phyloP scores from a whole-genome alignment of 2,113 vertebrate genomes.

The Sminthopsis crassicaudata region DNA sequence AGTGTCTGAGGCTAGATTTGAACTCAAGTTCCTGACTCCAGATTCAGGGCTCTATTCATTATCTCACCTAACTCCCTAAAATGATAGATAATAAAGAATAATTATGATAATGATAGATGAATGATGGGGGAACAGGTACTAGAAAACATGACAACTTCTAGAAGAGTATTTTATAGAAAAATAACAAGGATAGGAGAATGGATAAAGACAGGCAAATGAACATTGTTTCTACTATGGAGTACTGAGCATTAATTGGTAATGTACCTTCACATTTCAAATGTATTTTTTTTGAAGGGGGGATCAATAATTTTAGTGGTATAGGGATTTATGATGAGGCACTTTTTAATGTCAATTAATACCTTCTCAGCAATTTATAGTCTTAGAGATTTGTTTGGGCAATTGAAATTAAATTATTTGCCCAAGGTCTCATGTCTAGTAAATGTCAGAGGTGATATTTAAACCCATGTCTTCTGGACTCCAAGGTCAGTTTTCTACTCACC shows the following conservation, averaged over 20 bases:
- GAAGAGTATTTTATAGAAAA: conserved; percentile 10
- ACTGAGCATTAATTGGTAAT: neutral
- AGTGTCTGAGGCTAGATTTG: neutral
- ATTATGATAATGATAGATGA: neutral
- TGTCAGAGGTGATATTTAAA: neutral
- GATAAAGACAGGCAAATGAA: neutral
- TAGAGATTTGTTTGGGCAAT: neutral
- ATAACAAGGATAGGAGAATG: neutral
- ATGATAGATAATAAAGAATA: neutral
- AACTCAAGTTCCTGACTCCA: neutral
- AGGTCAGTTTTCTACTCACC: neutral
- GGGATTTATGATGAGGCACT: neutral
- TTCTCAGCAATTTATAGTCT: neutral
- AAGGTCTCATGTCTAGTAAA: neutral
- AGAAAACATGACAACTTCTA: conserved; percentile 18
- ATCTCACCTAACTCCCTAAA: neutral
- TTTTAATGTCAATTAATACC: neutral
- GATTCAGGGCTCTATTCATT: neutral
- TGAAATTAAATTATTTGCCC: neutral
- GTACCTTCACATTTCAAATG: neutral
- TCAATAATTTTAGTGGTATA: neutral
- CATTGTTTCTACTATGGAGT: neutral
- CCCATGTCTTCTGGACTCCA: neutral
- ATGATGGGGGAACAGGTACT: conserved; percentile 1
- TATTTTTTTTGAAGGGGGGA: neutral